Evolutionary conservation across 2,113 vertebrate species (phyloP).

Genomic region (Bubo scandiacus): DNA sequence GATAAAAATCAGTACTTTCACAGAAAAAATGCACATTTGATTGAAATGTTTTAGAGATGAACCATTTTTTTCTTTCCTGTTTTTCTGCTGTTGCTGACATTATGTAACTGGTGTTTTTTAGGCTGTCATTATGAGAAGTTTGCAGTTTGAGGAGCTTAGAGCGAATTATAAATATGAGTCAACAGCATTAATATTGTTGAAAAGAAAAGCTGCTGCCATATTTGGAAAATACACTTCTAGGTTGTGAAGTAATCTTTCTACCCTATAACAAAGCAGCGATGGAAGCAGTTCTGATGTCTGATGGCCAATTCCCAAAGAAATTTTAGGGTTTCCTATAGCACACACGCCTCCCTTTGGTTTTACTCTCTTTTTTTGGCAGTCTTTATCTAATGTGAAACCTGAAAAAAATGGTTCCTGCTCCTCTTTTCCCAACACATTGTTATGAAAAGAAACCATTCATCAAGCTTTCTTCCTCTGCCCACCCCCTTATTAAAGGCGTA

Average conservation of each 20-base stretch:
- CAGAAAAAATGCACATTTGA: background rate
- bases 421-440: background rate
- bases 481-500: background rate
- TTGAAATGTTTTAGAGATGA: background rate
- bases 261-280: background rate
- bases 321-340: background rate
- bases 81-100: background rate
- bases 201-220: background rate
- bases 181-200: background rate
- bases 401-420: background rate
- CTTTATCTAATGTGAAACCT: background rate
- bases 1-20: background rate
- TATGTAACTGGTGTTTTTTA: background rate
- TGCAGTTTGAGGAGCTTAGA: constrained; percentile 12
- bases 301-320: background rate
- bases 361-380: background rate
- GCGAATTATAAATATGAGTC: constrained; percentile 45
- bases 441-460: background rate
- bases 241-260: background rate
- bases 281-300: background rate
- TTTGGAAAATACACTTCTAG: background rate
- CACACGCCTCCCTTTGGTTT: accelerated
- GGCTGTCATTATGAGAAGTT: background rate
- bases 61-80: background rate
- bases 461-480: background rate